Percentiles rank a stretch among this genome's conserved stretches.
Conservation (phyloP, 92 coral and sea anemone genomes). For the Zoanthus gigantus region DNA sequence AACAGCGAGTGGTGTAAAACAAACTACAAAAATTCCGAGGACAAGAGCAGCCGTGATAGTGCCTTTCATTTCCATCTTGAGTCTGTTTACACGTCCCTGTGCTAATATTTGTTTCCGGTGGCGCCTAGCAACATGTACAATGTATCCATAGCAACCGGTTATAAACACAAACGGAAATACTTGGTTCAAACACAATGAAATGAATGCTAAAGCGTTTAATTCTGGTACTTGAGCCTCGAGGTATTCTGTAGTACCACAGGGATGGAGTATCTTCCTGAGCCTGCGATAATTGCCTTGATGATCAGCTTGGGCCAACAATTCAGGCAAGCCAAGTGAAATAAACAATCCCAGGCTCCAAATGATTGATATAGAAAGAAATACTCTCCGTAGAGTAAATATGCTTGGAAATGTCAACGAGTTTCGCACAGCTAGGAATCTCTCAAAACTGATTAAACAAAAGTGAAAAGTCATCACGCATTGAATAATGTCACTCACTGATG, state of each 20-base stretch:
- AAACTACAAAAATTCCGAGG: constrained; percentile 16
- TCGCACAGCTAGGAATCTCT: constrained; percentile 16
- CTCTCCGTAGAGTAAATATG: constrained; percentile 23
- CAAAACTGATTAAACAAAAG: constrained; percentile 35
- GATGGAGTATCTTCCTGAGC: constrained; percentile 7
- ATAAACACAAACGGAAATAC: constrained; percentile 23
- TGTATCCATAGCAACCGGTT: constrained; percentile 30
- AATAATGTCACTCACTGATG: constrained; percentile 11
- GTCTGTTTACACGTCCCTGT: background rate
- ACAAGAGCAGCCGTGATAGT: constrained; percentile 34
- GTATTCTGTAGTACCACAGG: background rate
- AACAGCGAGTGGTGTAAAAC: constrained; percentile 36
- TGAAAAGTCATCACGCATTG: constrained; percentile 22
- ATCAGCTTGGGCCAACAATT: background rate
- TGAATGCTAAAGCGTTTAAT: constrained; percentile 2
- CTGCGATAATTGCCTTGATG: background rate
- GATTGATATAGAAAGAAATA: background rate
- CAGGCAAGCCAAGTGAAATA: constrained; percentile 7
- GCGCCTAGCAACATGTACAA: constrained; percentile 29
- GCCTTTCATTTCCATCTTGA: constrained; percentile 9
- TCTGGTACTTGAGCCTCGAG: background rate
- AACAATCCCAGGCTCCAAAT: constrained; percentile 14
- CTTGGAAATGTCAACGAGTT: constrained; percentile 23
- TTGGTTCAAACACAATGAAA: background rate
- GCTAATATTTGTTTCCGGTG: constrained; percentile 11